A percentile compares a stretch with the other conserved stretches of the same genome.
Evolutionary conservation across 1,140 invertebrate species (phyloP).

Genomic region (Paraescarpia echinospica): DNA sequence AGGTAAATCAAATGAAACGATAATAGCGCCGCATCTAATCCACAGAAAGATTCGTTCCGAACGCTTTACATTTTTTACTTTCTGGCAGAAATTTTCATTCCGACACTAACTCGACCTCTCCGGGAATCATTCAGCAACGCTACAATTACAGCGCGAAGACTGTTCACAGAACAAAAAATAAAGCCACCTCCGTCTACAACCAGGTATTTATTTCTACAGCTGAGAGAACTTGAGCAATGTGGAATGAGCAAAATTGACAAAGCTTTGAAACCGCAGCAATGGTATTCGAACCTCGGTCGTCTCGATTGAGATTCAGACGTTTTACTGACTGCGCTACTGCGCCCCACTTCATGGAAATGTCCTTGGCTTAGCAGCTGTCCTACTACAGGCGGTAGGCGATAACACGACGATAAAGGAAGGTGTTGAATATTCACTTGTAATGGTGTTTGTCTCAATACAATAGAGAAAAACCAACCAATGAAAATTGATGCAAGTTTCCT

Average conservation of each 20-base stretch:
- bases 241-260: no score
- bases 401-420: neutral
- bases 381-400: neutral
- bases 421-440: neutral
- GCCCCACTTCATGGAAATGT: neutral
- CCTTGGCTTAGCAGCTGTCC: neutral
- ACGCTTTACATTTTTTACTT: neutral
- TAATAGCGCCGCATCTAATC: no score
- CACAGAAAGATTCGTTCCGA: no score
- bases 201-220: neutral
- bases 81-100: neutral
- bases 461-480: no score
- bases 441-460: neutral
- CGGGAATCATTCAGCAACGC: no score
- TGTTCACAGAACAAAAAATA: no score
- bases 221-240: neutral
- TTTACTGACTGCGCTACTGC: neutral
- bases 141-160: no score
- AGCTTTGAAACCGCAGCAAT: neutral
- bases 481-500: no score
- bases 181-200: no score
- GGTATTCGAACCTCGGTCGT: neutral
- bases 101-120: neutral
- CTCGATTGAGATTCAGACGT: neutral
- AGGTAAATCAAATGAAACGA: no score